Evolutionary conservation across 2,113 vertebrate species (phyloP).

Genomic region (Oxyruncus cristatus): DNA sequence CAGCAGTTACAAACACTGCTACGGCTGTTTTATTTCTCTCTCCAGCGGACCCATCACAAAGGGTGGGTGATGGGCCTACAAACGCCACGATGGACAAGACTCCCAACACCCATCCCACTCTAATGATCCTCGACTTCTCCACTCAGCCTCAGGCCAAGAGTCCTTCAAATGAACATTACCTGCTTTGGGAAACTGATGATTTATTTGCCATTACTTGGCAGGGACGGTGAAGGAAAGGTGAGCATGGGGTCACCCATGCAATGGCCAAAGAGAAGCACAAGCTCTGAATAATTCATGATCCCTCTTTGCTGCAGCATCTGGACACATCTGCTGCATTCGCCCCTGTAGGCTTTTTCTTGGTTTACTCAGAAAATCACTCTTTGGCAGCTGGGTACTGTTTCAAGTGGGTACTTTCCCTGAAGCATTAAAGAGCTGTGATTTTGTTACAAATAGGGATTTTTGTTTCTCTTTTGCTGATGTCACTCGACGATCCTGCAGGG

Average conservation of each 20-base stretch:
- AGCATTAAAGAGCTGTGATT: constrained; percentile 6
- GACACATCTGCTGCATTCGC: background rate
- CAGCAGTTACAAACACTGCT: background rate
- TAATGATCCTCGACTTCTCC: accelerated
- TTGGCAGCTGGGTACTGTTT: constrained; percentile 47
- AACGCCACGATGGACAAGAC: background rate
- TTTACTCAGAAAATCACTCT: background rate
- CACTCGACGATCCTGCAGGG: constrained; percentile 4
- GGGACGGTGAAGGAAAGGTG: background rate
- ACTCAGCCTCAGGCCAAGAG: background rate
- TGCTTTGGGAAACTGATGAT: background rate
- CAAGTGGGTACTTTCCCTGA: constrained; percentile 36
- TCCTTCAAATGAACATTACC: background rate
- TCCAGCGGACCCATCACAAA: background rate
- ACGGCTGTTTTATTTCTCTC: background rate
- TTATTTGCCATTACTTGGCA: background rate
- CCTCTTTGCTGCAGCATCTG: constrained; percentile 20
- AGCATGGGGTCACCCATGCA: background rate
- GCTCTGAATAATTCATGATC: constrained; percentile 65
- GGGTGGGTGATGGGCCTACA: background rate
- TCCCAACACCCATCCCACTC: background rate
- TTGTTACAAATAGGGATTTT: constrained; percentile 42
- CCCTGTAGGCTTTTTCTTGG: background rate
- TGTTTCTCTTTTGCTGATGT: constrained; percentile 48
- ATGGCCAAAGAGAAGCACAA: background rate